Evolutionary conservation across 2,113 vertebrate genomes (phyloP).

Genomic region (Euleptes europaea): DNA sequence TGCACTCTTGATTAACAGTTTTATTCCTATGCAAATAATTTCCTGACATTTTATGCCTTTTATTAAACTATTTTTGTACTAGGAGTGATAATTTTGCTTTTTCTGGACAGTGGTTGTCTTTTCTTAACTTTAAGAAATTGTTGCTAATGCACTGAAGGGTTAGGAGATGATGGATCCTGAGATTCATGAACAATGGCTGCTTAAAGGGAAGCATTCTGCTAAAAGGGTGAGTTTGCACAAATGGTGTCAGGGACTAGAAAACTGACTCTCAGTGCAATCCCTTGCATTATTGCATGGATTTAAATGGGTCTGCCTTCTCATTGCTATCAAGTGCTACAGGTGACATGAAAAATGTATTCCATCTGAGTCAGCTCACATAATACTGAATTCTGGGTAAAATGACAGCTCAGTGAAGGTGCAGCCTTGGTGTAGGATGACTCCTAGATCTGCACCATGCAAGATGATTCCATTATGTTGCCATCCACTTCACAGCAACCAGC

Average conservation of each 20-base stretch:
- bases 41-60: slow-evolving; percentile 85
- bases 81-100: slow-evolving; percentile 72
- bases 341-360: too few relatives aligned
- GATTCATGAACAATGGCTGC: background rate
- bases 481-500: too few relatives aligned
- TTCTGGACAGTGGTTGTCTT: slow-evolving; percentile 55
- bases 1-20: slow-evolving; percentile 80
- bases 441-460: too few relatives aligned
- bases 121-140: accelerated
- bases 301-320: too few relatives aligned
- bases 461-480: too few relatives aligned
- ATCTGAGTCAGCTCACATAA: too few relatives aligned
- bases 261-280: background rate
- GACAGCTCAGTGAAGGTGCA: too few relatives aligned
- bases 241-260: background rate
- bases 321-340: too few relatives aligned
- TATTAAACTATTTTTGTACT: slow-evolving; percentile 81
- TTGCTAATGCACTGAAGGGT: background rate
- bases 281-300: background rate
- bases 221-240: background rate
- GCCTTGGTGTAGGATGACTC: too few relatives aligned
- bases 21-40: slow-evolving; percentile 84
- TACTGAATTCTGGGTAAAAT: too few relatives aligned
- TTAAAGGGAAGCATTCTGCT: background rate
- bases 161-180: background rate